A percentile compares a stretch with the other conserved stretches of the same genome.
Evolutionary conservation across 2,888 invertebrate species (phyloP).

Genomic region (Tiliacea aurago): DNA sequence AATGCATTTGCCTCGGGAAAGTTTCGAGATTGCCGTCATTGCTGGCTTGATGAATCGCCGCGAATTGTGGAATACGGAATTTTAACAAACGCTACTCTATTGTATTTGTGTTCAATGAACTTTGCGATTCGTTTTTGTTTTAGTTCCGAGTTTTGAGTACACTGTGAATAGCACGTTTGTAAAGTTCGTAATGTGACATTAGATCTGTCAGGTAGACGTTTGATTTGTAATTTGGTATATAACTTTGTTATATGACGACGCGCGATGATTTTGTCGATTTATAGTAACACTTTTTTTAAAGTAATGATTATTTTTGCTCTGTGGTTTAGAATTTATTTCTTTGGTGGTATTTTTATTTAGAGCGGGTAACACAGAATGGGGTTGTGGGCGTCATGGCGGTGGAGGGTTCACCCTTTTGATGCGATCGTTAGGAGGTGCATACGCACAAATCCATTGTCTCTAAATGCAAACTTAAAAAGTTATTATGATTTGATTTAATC

Average conservation of each 20-base stretch:
- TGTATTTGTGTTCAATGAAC: slow-evolving; percentile 73
- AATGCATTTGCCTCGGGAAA: slow-evolving; percentile 84
- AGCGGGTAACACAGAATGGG: too few relatives aligned
- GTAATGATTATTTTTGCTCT: too few relatives aligned
- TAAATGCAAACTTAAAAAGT: too few relatives aligned
- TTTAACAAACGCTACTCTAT: slow-evolving; percentile 69
- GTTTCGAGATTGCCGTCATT: slow-evolving; percentile 81
- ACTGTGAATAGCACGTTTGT: slow-evolving; percentile 5
- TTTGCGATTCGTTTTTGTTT: slow-evolving; percentile 68
- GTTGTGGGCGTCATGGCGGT: too few relatives aligned
- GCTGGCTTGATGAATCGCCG: slow-evolving; percentile 77
- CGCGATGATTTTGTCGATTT: too few relatives aligned
- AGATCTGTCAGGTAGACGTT: background rate
- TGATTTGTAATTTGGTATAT: background rate
- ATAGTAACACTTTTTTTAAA: too few relatives aligned
- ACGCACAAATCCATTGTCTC: too few relatives aligned
- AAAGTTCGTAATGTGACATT: slow-evolving; percentile 8
- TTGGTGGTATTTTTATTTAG: too few relatives aligned
- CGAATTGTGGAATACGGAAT: slow-evolving; percentile 72
- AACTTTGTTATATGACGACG: background rate
- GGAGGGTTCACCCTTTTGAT: too few relatives aligned
- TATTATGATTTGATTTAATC: too few relatives aligned
- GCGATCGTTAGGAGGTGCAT: too few relatives aligned
- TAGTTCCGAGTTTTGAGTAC: slow-evolving; percentile 41
- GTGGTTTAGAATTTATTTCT: too few relatives aligned